These are phyloP conservation scores for Apeira syringaria DNA, from an alignment of 2,888 invertebrate genomes.

Conservation along the genomic window DNA sequence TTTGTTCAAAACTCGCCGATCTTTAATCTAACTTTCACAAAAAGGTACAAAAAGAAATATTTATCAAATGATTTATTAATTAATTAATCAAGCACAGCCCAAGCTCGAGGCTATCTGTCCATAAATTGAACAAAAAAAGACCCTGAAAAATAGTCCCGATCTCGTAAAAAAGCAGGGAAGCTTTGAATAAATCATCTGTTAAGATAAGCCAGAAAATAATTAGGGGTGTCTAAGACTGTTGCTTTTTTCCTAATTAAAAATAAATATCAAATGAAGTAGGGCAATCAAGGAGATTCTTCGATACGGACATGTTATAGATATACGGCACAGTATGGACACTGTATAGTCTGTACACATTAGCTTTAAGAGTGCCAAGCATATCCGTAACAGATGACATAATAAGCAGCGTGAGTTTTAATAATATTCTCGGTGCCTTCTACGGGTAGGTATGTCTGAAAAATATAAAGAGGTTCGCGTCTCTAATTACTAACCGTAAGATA, in stretches of 20 bases:
- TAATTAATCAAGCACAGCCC: constrained; percentile 52
- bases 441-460: too few relatives aligned
- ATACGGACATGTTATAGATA: constrained; percentile 24
- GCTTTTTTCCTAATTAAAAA: constrained; percentile 79
- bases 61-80: constrained; percentile 51
- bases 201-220: constrained; percentile 78
- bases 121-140: constrained; percentile 48
- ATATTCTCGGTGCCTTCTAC: too few relatives aligned
- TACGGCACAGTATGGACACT: constrained; percentile 4
- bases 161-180: constrained; percentile 35
- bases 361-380: too few relatives aligned
- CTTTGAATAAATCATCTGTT: constrained; percentile 70
- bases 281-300: constrained; percentile 53
- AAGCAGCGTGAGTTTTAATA: too few relatives aligned
- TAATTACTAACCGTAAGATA: too few relatives aligned
- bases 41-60: constrained; percentile 21
- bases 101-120: constrained; percentile 50
- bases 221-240: constrained; percentile 51
- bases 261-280: constrained; percentile 73
- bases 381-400: too few relatives aligned
- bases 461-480: too few relatives aligned
- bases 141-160: constrained; percentile 43
- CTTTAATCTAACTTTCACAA: constrained; percentile 10
- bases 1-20: too few relatives aligned
- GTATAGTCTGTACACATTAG: too few relatives aligned